Percentiles rank a stretch among this genome's conserved stretches.
Conservation (phyloP, 2,888 invertebrate genomes). For the Gari tellinella region DNA sequence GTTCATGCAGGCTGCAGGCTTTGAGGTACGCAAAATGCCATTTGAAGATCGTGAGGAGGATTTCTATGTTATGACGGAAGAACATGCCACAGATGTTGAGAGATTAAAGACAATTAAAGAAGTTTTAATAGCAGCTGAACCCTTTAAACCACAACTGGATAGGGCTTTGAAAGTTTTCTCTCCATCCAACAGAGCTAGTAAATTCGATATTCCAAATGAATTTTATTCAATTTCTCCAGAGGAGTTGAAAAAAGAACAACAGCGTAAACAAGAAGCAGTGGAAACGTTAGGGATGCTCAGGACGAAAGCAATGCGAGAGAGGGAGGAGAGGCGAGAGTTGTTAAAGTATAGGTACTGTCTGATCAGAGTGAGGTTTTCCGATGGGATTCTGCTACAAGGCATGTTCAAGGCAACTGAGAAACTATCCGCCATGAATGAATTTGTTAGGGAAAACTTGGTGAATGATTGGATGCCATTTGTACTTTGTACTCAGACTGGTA, state of each 20-base stretch:
- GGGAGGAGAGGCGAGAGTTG: slow-evolving; percentile 92
- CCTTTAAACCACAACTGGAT: slow-evolving; percentile 93
- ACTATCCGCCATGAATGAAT: slow-evolving; percentile 90
- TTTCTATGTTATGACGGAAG: slow-evolving; percentile 84
- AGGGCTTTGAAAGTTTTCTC: slow-evolving; percentile 84
- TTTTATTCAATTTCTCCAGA: slow-evolving; percentile 93
- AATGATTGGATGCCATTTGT: slow-evolving; percentile 89
- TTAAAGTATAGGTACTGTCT: slow-evolving; percentile 90
- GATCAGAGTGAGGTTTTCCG: slow-evolving; percentile 94
- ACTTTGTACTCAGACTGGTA: slow-evolving; percentile 89
- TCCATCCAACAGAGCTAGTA: slow-evolving; percentile 66
- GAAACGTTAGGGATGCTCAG: slow-evolving; percentile 93
- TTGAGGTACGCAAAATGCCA: slow-evolving; percentile 85
- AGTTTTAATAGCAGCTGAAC: slow-evolving; percentile 91
- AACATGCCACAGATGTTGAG: slow-evolving; percentile 72
- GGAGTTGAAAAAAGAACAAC: slow-evolving; percentile 91
- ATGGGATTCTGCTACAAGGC: slow-evolving; percentile 88
- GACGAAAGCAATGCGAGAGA: slow-evolving; percentile 97
- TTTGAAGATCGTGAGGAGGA: slow-evolving; percentile 85
- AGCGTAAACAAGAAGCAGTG: slow-evolving; percentile 87
- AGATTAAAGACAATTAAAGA: slow-evolving; percentile 89
- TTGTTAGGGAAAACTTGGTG: slow-evolving; percentile 91
- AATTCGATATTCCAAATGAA: slow-evolving; percentile 90
- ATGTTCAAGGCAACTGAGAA: slow-evolving; percentile 95
- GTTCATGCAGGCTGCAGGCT: slow-evolving; percentile 93